A percentile compares a stretch with the other conserved stretches of the same genome.
Conservation (phyloP, 1,140 invertebrate genomes). For the Gryllus bimaculatus region DNA sequence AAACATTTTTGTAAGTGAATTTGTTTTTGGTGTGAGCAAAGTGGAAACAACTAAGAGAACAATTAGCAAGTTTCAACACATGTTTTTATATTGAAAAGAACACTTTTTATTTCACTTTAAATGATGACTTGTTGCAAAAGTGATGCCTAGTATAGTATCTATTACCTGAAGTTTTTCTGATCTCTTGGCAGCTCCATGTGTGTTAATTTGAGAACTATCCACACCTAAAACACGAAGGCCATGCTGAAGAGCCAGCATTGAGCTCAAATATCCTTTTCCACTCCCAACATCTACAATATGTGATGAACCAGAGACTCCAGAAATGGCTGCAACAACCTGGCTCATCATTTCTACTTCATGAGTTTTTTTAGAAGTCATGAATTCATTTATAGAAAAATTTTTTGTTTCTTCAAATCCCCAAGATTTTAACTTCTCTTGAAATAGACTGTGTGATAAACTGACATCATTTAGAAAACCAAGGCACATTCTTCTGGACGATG, state of each 20-base stretch:
- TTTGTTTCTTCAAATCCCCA: constrained; percentile 15
- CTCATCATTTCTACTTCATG: constrained; percentile 65
- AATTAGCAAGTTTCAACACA: no score
- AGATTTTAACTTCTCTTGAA: constrained; percentile 7
- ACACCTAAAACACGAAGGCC: constrained; percentile 64
- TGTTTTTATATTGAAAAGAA: no score
- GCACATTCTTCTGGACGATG: constrained; percentile 24
- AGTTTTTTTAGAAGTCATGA: constrained; percentile 71
- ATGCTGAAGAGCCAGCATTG: constrained; percentile 58
- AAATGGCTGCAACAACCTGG: constrained; percentile 39
- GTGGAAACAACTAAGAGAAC: no score
- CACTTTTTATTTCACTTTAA: no score
- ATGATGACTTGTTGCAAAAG: no score
- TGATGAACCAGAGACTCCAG: constrained; percentile 25
- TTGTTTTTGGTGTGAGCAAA: no score
- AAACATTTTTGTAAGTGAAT: no score
- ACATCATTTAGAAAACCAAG: constrained; percentile 26
- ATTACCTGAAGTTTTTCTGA: constrained; percentile 29
- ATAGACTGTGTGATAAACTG: constrained; percentile 18
- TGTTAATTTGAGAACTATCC: constrained; percentile 57
- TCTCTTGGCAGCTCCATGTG: constrained; percentile 50
- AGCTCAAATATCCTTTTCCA: constrained; percentile 75
- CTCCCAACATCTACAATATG: constrained; percentile 74
- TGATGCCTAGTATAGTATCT: no score
- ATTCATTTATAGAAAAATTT: constrained; percentile 33